These are phyloP conservation scores for Hydrophis major DNA, from an alignment of 2,797 vertebrate species.

Conservation along the genomic window DNA sequence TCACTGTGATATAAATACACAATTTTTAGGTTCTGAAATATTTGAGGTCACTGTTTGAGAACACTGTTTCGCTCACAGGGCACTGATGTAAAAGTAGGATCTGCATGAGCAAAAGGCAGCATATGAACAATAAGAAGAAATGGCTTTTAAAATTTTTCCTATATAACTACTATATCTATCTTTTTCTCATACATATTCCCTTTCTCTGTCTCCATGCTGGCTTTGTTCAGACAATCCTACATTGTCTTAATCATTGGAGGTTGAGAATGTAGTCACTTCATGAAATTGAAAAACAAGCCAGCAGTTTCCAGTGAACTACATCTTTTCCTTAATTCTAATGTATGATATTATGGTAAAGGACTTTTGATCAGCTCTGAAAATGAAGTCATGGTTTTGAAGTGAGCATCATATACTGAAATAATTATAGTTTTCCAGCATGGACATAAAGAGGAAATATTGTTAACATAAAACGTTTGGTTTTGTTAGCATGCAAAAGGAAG, in stretches of 20 bases:
- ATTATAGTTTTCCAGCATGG: neutral
- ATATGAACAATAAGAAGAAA: neutral
- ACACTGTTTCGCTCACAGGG: neutral
- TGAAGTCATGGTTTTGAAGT: neutral
- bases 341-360: neutral
- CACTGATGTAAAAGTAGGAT: neutral
- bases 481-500: neutral
- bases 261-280: neutral
- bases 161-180: neutral
- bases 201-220: neutral
- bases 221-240: neutral
- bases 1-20: neutral
- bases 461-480: neutral
- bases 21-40: neutral
- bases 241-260: neutral
- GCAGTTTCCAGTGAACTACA: neutral
- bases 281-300: neutral
- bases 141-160: neutral
- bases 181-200: neutral
- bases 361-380: neutral
- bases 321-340: neutral
- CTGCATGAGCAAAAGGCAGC: neutral
- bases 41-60: neutral
- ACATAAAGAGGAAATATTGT: neutral
- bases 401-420: neutral